These are phyloP conservation scores for Armadillidium nasatum DNA, from an alignment of 1,140 invertebrate genomes.

Conservation along the genomic window DNA sequence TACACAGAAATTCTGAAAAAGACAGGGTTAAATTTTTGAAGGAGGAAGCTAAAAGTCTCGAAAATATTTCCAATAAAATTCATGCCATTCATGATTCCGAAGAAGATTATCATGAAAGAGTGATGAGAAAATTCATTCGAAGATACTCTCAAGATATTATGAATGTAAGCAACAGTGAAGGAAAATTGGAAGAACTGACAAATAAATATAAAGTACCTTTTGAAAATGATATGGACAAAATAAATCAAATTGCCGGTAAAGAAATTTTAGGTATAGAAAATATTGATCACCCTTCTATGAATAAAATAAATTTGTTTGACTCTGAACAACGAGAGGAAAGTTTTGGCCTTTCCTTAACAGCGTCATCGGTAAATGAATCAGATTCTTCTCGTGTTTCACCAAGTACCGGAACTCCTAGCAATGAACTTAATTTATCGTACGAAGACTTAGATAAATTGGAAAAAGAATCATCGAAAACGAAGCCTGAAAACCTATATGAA, in stretches of 20 bases:
- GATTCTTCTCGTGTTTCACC: background rate
- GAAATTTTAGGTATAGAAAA: conserved; percentile 6
- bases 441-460: background rate
- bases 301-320: background rate
- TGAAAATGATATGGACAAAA: background rate
- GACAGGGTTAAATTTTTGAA: background rate
- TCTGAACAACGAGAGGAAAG: background rate
- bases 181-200: background rate
- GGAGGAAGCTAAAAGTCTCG: too few relatives aligned
- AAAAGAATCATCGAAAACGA: background rate
- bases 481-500: background rate
- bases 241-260: background rate
- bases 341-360: background rate
- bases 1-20: background rate
- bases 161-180: background rate
- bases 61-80: background rate
- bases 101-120: background rate
- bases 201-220: background rate
- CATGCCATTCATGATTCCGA: background rate
- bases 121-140: background rate
- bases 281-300: background rate
- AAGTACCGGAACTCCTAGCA: too few relatives aligned
- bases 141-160: background rate
- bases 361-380: background rate
- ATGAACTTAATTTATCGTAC: background rate